Base-by-base conservation (phyloP, 2,888 invertebrate genomes). In the Tolmerus cingulatus region DNA sequence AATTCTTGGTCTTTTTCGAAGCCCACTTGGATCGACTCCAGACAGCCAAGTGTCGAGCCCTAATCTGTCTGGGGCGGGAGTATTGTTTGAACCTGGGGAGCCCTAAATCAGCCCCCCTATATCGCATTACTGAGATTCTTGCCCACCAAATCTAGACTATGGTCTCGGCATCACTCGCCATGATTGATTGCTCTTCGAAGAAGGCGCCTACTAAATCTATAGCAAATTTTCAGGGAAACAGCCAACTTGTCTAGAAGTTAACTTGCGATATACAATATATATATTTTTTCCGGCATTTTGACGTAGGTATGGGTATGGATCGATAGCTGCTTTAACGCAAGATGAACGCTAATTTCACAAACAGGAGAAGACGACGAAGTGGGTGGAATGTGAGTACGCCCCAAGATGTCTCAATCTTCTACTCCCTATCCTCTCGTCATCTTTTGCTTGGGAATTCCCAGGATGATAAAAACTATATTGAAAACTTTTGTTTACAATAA, bases 241-340 rank as follows among this genome's bases (percentile, higher is more conserved):
- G 34, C 51, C 34, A 81, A 51, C 51, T 79, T 55, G 55, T n/a
- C 76, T 76, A 19, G 16, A 34, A 37, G 76, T 23, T 37, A 81
- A 81, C 34, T 55, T 27, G 30, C 5, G 51, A 3, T 2, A 78
- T 43, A 34, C 7, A 7, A 4, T 34, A 4, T 34, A 7, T 34
- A 34, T 34, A 34, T 40, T 77, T 78, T 40, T 78, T 23, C 2
- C 12, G 27, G 27, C 27, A 34, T 51, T 8, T 46, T 55, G 30
- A 81, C 46, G 79, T 78, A 34, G 51, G 79, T 55, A 81, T 81
- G 81, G 34, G 51, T 27, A 51, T 16, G 81, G 55, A 81, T 81
- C 81, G 51, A 81, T 81, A 81, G 55, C 55, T 78, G 43, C 43
- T 78, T 78, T 78, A 78, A 78, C 43, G n/a, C 19, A 78, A 37